Evolutionary conservation across 2,888 invertebrate genomes (phyloP).

Genomic region (Liopterus haemorrhoidalis): DNA sequence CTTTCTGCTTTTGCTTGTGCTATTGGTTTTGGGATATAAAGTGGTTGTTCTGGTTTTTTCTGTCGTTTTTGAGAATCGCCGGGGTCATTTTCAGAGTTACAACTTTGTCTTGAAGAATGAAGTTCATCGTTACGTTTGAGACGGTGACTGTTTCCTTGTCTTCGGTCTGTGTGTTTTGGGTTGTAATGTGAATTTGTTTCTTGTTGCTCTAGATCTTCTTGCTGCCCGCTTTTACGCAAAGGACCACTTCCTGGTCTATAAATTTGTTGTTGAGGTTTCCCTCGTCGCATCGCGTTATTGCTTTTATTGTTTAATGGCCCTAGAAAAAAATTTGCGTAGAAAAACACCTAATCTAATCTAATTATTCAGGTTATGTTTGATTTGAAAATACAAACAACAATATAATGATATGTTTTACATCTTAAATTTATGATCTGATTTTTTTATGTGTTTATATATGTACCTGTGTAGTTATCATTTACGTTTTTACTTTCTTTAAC

Average conservation of each 20-base stretch:
- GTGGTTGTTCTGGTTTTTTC: slow-evolving; percentile 53
- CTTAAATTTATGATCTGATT: no score
- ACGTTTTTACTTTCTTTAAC: no score
- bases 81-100: slow-evolving; percentile 18
- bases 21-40: slow-evolving; percentile 50
- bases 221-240: slow-evolving; percentile 60
- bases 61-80: slow-evolving; percentile 38
- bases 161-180: slow-evolving; percentile 22
- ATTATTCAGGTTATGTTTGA: slow-evolving; percentile 23
- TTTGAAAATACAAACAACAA: no score
- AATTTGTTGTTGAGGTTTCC: slow-evolving; percentile 63
- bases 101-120: not conserved
- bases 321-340: not conserved
- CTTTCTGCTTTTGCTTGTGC: slow-evolving; percentile 45
- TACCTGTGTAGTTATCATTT: no score
- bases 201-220: no score
- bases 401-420: no score
- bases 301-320: slow-evolving; percentile 4
- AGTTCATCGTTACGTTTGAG: slow-evolving; percentile 13
- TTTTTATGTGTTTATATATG: no score
- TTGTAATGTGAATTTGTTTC: slow-evolving; percentile 49
- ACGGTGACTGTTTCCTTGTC: slow-evolving; percentile 11
- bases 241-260: slow-evolving; percentile 75
- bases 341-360: no score
- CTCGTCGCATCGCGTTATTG: slow-evolving; percentile 47